Percentiles rank a stretch among this genome's conserved stretches.
These are phyloP conservation scores for Stigmatopora argus DNA, from an alignment of 2,113 vertebrate genomes.

Conservation along the genomic window DNA sequence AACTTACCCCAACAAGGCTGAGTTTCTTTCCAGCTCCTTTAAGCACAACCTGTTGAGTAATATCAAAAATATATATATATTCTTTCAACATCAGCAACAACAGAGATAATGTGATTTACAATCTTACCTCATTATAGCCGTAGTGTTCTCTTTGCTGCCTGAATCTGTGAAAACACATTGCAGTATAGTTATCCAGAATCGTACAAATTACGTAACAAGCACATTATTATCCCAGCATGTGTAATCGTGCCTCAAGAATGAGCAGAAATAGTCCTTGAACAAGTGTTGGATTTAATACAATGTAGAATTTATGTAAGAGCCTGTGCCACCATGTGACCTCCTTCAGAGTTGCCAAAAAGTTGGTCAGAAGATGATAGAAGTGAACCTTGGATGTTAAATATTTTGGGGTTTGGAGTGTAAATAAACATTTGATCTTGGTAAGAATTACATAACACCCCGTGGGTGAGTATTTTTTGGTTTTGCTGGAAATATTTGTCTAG, in stretches of 20 bases:
- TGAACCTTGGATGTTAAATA: slow-evolving; percentile 1
- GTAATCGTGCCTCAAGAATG: slow-evolving; percentile 32
- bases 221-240: slow-evolving; percentile 25
- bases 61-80: neutral
- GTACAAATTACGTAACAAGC: neutral
- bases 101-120: neutral
- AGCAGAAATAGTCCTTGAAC: slow-evolving; percentile 17
- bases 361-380: neutral
- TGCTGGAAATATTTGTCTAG: neutral
- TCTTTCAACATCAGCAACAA: neutral
- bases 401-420: neutral
- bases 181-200: slow-evolving; percentile 2
- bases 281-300: slow-evolving; percentile 41
- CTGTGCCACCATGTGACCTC: slow-evolving; percentile 4
- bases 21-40: slow-evolving; percentile 72
- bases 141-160: slow-evolving; percentile 65
- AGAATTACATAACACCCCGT: neutral
- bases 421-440: neutral
- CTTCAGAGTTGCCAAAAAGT: neutral
- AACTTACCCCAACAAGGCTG: slow-evolving; percentile 73
- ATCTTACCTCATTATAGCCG: slow-evolving; percentile 71
- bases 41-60: slow-evolving; percentile 63
- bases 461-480: neutral
- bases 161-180: slow-evolving; percentile 51
- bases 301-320: slow-evolving; percentile 36